A percentile compares a stretch with the other conserved stretches of the same genome.
Conservation (phyloP, 2,888 invertebrate species). For the Drosophila vallismaia region DNA sequence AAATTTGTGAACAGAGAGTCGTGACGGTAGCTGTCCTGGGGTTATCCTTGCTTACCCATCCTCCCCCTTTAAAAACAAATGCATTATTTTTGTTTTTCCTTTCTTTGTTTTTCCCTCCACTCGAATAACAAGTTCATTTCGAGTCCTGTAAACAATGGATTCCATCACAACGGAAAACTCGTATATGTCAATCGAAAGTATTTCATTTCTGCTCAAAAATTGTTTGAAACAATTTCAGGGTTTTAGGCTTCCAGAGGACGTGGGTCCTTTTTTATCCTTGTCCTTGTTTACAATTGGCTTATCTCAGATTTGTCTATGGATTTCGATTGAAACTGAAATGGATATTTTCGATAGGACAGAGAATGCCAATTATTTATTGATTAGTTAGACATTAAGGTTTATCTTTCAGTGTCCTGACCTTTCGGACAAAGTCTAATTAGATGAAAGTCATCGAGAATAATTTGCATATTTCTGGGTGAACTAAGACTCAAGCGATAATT, state of each 20-base stretch:
- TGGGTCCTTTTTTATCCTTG: conserved; percentile 20
- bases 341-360: conserved; percentile 43
- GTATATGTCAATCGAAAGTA: conserved; percentile 51
- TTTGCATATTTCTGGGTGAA: conserved; percentile 31
- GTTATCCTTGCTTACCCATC: background rate
- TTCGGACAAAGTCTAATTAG: conserved; percentile 34
- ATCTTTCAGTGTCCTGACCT: conserved; percentile 32
- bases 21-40: conserved; percentile 27
- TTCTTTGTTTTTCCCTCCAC: conserved; percentile 28
- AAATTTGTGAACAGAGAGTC: conserved; percentile 35
- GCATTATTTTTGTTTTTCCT: conserved; percentile 40
- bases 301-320: conserved; percentile 28
- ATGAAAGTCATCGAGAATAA: conserved; percentile 37
- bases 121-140: conserved; percentile 62
- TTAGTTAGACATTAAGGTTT: conserved; percentile 45
- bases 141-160: conserved; percentile 45
- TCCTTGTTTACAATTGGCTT: conserved; percentile 47
- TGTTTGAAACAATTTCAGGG: conserved; percentile 32
- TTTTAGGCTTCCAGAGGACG: background rate
- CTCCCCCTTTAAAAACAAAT: conserved; percentile 15
- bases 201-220: conserved; percentile 43
- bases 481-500: conserved; percentile 27
- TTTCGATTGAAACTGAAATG: conserved; percentile 37
- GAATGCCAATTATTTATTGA: conserved; percentile 48
- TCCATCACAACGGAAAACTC: conserved; percentile 40